Evolutionary conservation across 2,888 invertebrate species (phyloP), one percentile per base, ranked within the genome.

Genomic region (Limnephilus lunatus): DNA sequence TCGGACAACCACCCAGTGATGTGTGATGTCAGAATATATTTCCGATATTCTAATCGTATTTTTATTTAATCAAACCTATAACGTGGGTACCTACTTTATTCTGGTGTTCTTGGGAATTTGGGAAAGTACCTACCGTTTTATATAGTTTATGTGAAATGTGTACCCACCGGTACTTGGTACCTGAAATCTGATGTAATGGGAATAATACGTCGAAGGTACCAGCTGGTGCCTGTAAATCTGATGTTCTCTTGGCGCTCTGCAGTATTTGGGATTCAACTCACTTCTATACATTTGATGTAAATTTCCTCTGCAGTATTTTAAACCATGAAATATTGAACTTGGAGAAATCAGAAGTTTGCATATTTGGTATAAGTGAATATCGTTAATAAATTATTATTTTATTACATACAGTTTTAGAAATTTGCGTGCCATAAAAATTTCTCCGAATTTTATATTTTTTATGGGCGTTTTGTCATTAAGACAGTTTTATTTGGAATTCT

Each of bases 1-100:
- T 92, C 92, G 91, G 92, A 86, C 92, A 31, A 89, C 82, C 81
- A 90, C 92, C 92, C 86, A n/a, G 31, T 90, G 81, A 32, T 35
- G 30, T 35, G 39, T 68, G 83, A 14, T 14, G 85, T 83, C 83
- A 35, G 25, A 80, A 35, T 80, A 30, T 30, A 35, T 25, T 86
- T 30, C 44, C 88, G 81, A 35, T 80, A 81, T 48, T 48, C 0
- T 35, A 25, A 68, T 48, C 48, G 48, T 68, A 68, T 68, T 68
- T 68, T 68, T 25, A 68, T 68, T 68, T 25, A 68, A 68, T 25
- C 25, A 25, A 68, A 19, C n/a, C n/a, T 9, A 53, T 19, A 25
- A 68, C 25, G 53, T 25, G 1, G 3, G 15, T 19, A 68, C 53
- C 53, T 19, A 68, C 25, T 48, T 15, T 68, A 68, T 15, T 25